These are phyloP conservation scores for Oncorhynchus nerka DNA, from an alignment of 2,113 vertebrate genomes.

Conservation along the genomic window DNA sequence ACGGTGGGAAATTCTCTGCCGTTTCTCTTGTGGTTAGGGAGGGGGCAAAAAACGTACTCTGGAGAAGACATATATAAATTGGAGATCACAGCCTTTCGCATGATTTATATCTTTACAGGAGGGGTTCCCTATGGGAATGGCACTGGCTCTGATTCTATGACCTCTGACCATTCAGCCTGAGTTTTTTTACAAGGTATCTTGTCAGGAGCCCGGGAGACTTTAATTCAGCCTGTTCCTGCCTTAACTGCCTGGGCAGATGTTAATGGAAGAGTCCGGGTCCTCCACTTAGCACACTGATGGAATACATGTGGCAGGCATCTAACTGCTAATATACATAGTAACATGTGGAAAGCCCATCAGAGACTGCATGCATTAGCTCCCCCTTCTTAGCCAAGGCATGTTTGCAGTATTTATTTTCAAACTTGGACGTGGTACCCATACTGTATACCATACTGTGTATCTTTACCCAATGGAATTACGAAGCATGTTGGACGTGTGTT, in stretches of 20 bases:
- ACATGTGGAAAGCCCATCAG: constrained; percentile 37
- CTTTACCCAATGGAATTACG: too few species aligned
- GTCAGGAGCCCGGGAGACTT: constrained; percentile 54
- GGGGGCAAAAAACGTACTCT: constrained; percentile 16
- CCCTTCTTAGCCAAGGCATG: constrained; percentile 46
- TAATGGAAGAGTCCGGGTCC: constrained; percentile 47
- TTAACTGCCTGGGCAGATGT: constrained; percentile 59
- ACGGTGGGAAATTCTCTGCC: constrained; percentile 49
- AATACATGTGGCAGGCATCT: constrained; percentile 52
- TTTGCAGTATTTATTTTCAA: constrained; percentile 39
- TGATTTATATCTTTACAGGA: constrained; percentile 65
- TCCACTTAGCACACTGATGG: constrained; percentile 58
- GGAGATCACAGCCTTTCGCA: constrained; percentile 25
- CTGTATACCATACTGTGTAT: too few species aligned
- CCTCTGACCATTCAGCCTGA: constrained; percentile 54
- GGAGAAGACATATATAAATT: constrained; percentile 42
- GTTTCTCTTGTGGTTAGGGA: constrained; percentile 32
- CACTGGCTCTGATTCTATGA: constrained; percentile 47
- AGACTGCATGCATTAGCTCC: constrained; percentile 49
- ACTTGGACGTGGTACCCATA: too few species aligned
- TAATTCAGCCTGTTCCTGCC: constrained; percentile 40
- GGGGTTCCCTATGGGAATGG: constrained; percentile 42
- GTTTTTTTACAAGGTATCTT: constrained; percentile 65
- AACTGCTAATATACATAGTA: constrained; percentile 39
- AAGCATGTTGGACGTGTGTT: too few species aligned